Conservation (phyloP, 2,113 vertebrate species). For the Hirundichthys speculiger region DNA sequence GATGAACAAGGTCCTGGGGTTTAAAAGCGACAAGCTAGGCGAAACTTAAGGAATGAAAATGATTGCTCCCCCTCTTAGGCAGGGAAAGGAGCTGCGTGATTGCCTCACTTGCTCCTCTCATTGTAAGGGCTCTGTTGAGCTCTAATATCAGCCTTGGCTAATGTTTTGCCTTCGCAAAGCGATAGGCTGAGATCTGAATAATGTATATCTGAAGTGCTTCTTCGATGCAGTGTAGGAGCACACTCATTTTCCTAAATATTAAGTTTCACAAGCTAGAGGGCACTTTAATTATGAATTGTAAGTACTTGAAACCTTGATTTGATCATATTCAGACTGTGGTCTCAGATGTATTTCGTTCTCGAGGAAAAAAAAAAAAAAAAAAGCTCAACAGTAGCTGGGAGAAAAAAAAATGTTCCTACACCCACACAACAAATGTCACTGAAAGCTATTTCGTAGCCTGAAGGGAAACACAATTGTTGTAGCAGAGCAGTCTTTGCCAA, state of each 20-base stretch:
- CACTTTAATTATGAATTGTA: constrained; percentile 32
- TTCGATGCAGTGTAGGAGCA: not conserved
- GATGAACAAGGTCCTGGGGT: constrained; percentile 19
- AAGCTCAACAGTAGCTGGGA: constrained; percentile 19
- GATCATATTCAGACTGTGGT: constrained; percentile 32
- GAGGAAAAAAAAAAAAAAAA: constrained; percentile 11
- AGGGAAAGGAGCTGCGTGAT: constrained; percentile 23
- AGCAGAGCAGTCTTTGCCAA: constrained; percentile 32
- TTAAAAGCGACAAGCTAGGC: constrained; percentile 31
- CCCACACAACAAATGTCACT: constrained; percentile 55
- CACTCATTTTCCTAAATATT: constrained; percentile 27
- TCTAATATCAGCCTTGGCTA: constrained; percentile 29
- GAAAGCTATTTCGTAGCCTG: constrained; percentile 32
- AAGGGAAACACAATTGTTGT: constrained; percentile 37
- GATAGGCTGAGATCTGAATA: constrained; percentile 31
- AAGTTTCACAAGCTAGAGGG: constrained; percentile 3
- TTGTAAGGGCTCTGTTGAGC: constrained; percentile 19
- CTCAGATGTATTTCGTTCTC: constrained; percentile 14
- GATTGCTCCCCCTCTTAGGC: constrained; percentile 25
- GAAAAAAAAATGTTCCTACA: constrained; percentile 24
- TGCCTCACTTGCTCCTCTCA: constrained; percentile 31
- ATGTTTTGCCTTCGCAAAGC: constrained; percentile 27
- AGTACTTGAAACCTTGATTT: constrained; percentile 34
- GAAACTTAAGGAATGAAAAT: constrained; percentile 20
- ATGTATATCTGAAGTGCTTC: constrained; percentile 5